These are phyloP conservation scores for Struthidea cinerea DNA, from an alignment of 2,113 vertebrate species.

Conservation along the genomic window DNA sequence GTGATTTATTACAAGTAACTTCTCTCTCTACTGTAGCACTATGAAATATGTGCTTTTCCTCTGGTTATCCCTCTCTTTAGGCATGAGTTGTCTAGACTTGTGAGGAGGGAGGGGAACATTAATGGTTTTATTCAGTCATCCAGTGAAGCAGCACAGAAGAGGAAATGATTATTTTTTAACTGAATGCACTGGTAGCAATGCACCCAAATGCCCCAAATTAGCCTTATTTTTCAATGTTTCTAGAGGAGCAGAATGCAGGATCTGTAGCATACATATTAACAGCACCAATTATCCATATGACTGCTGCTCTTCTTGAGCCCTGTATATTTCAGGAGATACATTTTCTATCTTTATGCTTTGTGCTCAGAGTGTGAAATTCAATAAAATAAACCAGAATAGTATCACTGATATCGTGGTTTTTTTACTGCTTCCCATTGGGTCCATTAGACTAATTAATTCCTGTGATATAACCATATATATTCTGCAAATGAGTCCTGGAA, in stretches of 20 bases:
- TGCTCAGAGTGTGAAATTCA: not conserved
- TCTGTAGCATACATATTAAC: not conserved
- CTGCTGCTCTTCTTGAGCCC: not conserved
- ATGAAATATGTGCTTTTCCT: not conserved
- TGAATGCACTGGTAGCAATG: constrained; percentile 22
- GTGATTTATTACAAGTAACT: not conserved
- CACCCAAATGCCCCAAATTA: constrained; percentile 9
- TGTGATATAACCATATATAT: not conserved
- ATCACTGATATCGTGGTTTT: not conserved
- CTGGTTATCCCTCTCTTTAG: not conserved
- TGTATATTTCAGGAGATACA: not conserved
- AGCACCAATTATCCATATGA: not conserved
- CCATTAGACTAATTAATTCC: not conserved
- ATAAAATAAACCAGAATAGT: not conserved
- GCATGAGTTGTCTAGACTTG: not conserved
- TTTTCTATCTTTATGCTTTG: not conserved
- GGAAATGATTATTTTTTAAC: constrained; percentile 49
- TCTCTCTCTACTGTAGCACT: not conserved
- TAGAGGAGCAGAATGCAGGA: not conserved
- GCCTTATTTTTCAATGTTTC: constrained; percentile 40
- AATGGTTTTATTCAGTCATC: not conserved
- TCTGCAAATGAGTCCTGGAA: not conserved
- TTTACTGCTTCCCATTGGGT: not conserved
- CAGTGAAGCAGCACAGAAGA: not conserved
- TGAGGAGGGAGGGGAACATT: not conserved